Base-by-base conservation (phyloP, 1,140 invertebrate genomes). In the Papilio aristodemus region DNA sequence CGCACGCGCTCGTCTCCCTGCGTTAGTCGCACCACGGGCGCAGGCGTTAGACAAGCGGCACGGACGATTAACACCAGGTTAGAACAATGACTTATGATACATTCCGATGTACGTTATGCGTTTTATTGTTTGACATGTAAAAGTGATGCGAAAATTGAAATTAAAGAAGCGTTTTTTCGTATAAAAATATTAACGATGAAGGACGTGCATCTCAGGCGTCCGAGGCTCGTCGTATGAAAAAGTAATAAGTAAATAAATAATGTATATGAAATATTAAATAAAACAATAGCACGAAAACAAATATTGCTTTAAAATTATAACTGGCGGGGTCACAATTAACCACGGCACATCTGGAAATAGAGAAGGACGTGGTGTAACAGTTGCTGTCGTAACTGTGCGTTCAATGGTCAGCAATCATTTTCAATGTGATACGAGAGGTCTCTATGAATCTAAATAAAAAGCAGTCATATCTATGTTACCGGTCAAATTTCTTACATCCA, bases 1-100 rank as follows among this genome's bases (percentile, higher is more conserved):
- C 41, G 19, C 50, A 39, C 50, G 87, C 87, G 63, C 86, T 93
- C 93, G 92, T 92, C 93, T 84, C 85, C 80, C 86, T 84, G 86
- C 74, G 68, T 66, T 72, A 73, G 68, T 67, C 14, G 50, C 64
- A 57, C 43, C 13, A 36, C 57, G 32, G 32, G 58, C 58, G 58
- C 58, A 60, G 22, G 36, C 25, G 66, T 71, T 73, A 76, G 59
- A 43, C 27, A 69, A 57, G 66, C 41, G 7, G 59, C 8, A 60
- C 57, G 36, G n/a, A 43, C 43, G 43, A 50, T 50, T 19, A 5
- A 17, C 39, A 19, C 17, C 43, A 22, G 17, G 43, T 50, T 50
- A 50, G 43, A 50, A 50, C 43, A 50, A 58, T 58, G 54, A 32
- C 13, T 25, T 22, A 54, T 32, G 54, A 58, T 11, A 58, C 54